Conservation (phyloP, 2,888 invertebrate genomes). For the Drosophila tanythrix region DNA sequence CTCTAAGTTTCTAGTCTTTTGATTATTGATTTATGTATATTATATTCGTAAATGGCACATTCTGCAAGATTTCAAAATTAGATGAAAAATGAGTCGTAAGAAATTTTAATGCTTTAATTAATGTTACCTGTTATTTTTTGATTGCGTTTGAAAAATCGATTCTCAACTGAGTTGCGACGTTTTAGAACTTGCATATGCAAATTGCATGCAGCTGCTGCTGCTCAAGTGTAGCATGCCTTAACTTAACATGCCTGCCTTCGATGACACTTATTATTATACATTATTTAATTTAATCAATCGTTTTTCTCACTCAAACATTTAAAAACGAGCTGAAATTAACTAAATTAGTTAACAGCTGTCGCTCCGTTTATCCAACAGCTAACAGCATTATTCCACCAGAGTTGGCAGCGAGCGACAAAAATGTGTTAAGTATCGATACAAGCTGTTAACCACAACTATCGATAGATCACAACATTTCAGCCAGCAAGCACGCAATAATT, state of each 20-base stretch:
- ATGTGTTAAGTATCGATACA: neutral
- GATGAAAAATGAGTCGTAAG: neutral
- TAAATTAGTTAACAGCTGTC: slow-evolving; percentile 35
- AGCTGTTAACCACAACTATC: neutral
- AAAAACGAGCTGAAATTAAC: slow-evolving; percentile 2
- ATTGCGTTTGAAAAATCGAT: slow-evolving; percentile 52
- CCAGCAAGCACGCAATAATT: neutral
- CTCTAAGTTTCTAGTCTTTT: slow-evolving; percentile 26
- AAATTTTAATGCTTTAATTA: slow-evolving; percentile 5
- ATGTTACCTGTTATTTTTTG: slow-evolving; percentile 45
- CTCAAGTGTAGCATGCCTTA: slow-evolving; percentile 35
- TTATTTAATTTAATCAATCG: neutral
- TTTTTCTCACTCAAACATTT: slow-evolving; percentile 26
- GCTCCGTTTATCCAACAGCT: slow-evolving; percentile 8
- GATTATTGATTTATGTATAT: slow-evolving; percentile 8
- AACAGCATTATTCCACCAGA: neutral
- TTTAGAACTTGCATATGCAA: slow-evolving; percentile 18
- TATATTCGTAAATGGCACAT: slow-evolving; percentile 50
- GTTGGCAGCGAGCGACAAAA: neutral
- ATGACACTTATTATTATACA: neutral
- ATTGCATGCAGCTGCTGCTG: slow-evolving; percentile 33
- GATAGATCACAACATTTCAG: neutral
- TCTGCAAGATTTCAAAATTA: slow-evolving; percentile 42
- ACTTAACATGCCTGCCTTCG: slow-evolving; percentile 12
- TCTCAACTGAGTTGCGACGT: slow-evolving; percentile 37